A percentile compares a stretch with the other conserved stretches of the same genome.
These are phyloP conservation scores for Phalera bucephala DNA, from an alignment of 2,888 invertebrate species.

Conservation along the genomic window DNA sequence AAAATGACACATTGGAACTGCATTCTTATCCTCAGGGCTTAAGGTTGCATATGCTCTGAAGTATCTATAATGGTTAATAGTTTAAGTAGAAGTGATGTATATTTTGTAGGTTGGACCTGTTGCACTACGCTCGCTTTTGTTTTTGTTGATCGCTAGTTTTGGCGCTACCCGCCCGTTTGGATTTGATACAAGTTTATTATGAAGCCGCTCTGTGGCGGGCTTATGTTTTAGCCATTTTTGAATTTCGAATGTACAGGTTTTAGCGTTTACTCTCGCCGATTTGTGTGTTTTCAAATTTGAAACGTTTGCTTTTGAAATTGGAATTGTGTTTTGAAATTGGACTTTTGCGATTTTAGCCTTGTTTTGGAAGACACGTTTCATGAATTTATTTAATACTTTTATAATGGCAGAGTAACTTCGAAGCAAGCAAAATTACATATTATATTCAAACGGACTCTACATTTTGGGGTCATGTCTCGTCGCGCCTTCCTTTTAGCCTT, in stretches of 20 bases:
- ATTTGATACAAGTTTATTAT: conserved; percentile 52
- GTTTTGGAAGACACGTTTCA: no score
- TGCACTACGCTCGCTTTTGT: conserved; percentile 55
- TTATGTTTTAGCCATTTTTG: conserved; percentile 25
- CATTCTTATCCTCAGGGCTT: no score
- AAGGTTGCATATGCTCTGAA: no score
- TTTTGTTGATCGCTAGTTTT: conserved; percentile 67
- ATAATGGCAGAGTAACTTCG: no score
- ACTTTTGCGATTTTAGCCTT: not conserved
- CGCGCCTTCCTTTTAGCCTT: no score
- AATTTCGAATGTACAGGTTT: conserved; percentile 26
- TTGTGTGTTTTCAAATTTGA: conserved; percentile 17
- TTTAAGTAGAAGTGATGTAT: conserved; percentile 4
- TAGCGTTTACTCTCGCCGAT: conserved; percentile 1
- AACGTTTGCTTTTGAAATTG: conserved; percentile 9
- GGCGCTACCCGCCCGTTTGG: conserved; percentile 41
- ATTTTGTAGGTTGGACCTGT: conserved; percentile 48
- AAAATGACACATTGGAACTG: no score
- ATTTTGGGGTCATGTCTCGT: no score
- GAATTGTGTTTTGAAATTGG: conserved; percentile 1
- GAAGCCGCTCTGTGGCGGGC: conserved; percentile 25
- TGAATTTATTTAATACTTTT: no score
- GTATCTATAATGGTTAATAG: no score
- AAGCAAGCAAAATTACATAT: no score
- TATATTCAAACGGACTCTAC: no score